Evolutionary conservation across 2,888 invertebrate genomes (phyloP).

Genomic region (Monochamus alternatus): DNA sequence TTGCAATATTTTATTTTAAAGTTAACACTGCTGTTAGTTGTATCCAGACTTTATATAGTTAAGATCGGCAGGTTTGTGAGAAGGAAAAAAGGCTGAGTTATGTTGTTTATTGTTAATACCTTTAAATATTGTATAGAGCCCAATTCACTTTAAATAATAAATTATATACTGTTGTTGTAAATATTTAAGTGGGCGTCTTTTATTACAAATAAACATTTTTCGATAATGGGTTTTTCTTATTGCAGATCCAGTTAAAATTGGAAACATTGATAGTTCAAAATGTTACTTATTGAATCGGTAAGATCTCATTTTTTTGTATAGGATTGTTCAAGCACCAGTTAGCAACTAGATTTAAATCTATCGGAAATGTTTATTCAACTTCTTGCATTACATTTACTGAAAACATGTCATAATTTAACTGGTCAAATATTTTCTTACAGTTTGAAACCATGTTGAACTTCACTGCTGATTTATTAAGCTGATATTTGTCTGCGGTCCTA

Average conservation of each 20-base stretch:
- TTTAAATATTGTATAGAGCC: conserved; percentile 51
- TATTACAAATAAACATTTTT: conserved; percentile 47
- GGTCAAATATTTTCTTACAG: too few species aligned
- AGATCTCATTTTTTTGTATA: too few species aligned
- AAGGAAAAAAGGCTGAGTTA: conserved; percentile 51
- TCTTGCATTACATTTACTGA: too few species aligned
- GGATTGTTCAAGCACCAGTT: too few species aligned
- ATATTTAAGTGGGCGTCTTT: conserved; percentile 45
- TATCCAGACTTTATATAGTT: conserved; percentile 26
- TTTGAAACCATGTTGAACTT: too few species aligned
- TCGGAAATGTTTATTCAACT: too few species aligned
- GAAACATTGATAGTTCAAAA: too few species aligned
- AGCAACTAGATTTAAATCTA: too few species aligned
- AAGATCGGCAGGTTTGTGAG: conserved; percentile 44
- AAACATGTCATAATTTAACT: too few species aligned
- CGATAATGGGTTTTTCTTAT: conserved; percentile 12
- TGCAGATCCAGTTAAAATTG: not conserved
- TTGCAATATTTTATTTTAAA: conserved; percentile 16
- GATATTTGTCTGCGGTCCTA: too few species aligned
- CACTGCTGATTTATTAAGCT: too few species aligned
- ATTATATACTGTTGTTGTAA: conserved; percentile 48
- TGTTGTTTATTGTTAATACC: conserved; percentile 45
- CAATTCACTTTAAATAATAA: conserved; percentile 41
- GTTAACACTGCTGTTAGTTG: conserved; percentile 1
- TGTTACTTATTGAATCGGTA: too few species aligned